Base-by-base conservation (phyloP, 1,140 invertebrate genomes). In the Orchestia grillus region DNA sequence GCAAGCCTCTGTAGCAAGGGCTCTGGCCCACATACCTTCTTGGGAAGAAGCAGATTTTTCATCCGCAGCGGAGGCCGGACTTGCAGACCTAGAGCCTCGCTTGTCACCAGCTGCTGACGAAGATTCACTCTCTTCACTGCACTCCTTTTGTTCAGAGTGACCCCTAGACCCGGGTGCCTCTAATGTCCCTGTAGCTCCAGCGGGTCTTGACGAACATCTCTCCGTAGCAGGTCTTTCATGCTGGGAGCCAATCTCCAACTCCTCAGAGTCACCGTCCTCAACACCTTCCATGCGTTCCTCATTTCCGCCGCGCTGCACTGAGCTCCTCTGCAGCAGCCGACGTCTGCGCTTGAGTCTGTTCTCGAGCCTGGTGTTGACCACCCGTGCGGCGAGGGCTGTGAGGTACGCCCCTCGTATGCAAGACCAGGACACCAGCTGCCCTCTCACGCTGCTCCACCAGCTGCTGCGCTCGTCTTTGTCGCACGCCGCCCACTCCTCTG, bases 381-480 rank as follows among this genome's bases (percentile, higher is more conserved):
- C 36, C 43, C 92, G 92, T 45, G 92, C 8, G 3, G 92, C 92
- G 44, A 94, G 92, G 1, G 43, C 92, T 0, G 92, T 47, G 44
- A 94, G 44, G 92, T 45, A 94, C 36, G 92, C 92, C 8, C 43
- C 92, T 47, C 92, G 41, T 42, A 94, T 45, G 44, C 44, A 94
- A 8, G 92, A 44, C 92, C 92, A 94, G 41, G 92, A 94, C 92
- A 94, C 92, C 44, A 94, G 44, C 44, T 94, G 92, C 11, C 44
- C 92, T 15, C 92, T 8, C 43, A 94, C 92, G 92, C 43, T 28
- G 44, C 92, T 94, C 92, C 92, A 94, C 92, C 92, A 94, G 43
- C 43, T 45, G 92, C 44, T 94, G 8, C 92, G 43, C 92, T 94
- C 92, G 92, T 94, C 40, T 40, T 44, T 47, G 36, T 45, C 44